Base-by-base conservation (phyloP, 1,140 invertebrate species). In the Drosophila nigrodunni region DNA sequence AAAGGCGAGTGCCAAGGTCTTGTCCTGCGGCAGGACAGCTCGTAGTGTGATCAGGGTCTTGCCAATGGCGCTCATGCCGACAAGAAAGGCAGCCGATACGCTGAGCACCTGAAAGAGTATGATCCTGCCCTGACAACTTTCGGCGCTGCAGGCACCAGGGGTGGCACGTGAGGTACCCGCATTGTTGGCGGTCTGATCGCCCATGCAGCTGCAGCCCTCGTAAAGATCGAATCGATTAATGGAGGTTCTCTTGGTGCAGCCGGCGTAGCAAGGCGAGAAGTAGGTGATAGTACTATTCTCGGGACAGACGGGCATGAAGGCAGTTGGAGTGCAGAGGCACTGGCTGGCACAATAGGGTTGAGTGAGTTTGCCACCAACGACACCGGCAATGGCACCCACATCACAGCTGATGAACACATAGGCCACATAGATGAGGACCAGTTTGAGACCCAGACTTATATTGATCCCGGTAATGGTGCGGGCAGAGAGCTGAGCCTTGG, bases 261-360 rank as follows among this genome's bases (percentile, higher is more conserved):
- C 96, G 35, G 96, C 96, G 73, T 95, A 94, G 88, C 96, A 96
- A 7, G 96, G 94, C 8, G 94, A 95, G 78, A 95, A 96, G 90
- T 94, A 96, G 0, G 94, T 95, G 7, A 92, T 80, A 0, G 78
- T 92, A 6, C 93, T 93, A 73, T 93, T 93, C 44, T 91, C 91
- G 8, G 94, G 93, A 80, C 96, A 96, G 10, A 96, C 93, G 1
- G 96, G 96, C 55, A 94, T 93, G 75, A 96, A 96, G 68, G 59
- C 93, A 34, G 94, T 94, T 13, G 93, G 88, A 1, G 92, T 94
- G 88, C 96, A 96, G 13, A 93, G 89, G 78, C 96, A 96, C 18
- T 94, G 73, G 39, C 78, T 89, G 81, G 95, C 96, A 80, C 95
- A 96, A 25, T 92, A 94, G 30, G 91, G 92, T n/a, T 93, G 83